Evolutionary conservation across 2,113 vertebrate species (phyloP), one percentile per base, ranked within the genome.

Genomic region (Chionodraco myersi): DNA sequence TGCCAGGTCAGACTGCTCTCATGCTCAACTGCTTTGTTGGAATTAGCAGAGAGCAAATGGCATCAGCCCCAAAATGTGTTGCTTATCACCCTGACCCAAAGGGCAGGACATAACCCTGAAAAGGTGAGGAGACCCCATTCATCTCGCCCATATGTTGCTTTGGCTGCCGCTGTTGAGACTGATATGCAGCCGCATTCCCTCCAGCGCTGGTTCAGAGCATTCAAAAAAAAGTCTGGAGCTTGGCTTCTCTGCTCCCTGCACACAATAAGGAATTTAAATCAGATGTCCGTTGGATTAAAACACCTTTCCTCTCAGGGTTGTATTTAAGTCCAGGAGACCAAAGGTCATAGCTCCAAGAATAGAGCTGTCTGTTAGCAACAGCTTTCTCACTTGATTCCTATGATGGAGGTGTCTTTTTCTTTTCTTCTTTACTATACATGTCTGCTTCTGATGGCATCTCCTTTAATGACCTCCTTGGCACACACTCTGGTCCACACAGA

Each of bases 381-480:
- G 80, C 83, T 72, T 75, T 76, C 82, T 79, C 84, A 85, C 66
- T 75, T 73, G 67, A 80, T 75, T 88, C 49, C 72, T 84, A 75
- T 89, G 84, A 92, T 87, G 72, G 81, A 77, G 53, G 73, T 74
- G 4, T 34, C 76, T 65, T 85, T 75, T 57, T 82, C 71, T 9
- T 53, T 9, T 53, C 61, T 66, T 44, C 75, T 82, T 45, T 69
- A 54, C 79, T 75, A 14, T 65, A 80, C 75, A 47, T 54, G 86
- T 79, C 78, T 62, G 59, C 59, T 81, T 68, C 78, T 79, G 71
- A 86, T 88, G 85, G 77, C 82, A 85, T 91, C 79, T 78, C 80
- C 58, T 85, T 90, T 91, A 88, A 92, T 93, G 87, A 89, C 90
- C 85, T 89, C 71, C 76, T 63, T 79, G 88, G 75, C 86, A 74